Percentiles rank a stretch among this genome's conserved stretches.
These are phyloP conservation scores for Agriopis aurantiaria DNA, from an alignment of 2,888 invertebrate species.

Conservation along the genomic window DNA sequence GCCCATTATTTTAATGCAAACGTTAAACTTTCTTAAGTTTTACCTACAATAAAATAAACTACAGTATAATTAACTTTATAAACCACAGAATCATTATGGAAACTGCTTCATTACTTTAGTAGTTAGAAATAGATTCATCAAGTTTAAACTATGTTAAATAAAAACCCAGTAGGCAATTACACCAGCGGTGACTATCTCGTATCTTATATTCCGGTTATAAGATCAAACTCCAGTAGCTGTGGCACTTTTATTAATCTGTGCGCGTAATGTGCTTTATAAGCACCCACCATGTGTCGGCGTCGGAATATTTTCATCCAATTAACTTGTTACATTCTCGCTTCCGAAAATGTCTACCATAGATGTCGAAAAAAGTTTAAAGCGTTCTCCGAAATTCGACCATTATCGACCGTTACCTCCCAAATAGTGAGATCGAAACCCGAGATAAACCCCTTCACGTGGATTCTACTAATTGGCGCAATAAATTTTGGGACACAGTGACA, in stretches of 20 bases:
- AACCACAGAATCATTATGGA: slow-evolving; percentile 27
- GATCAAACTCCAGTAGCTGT: slow-evolving; percentile 64
- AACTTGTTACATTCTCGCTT: slow-evolving; percentile 85
- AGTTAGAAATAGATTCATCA: slow-evolving; percentile 43
- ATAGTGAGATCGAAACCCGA: slow-evolving; percentile 74
- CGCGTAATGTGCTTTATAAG: slow-evolving; percentile 67
- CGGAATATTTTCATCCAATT: slow-evolving; percentile 81
- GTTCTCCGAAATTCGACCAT: slow-evolving; percentile 82
- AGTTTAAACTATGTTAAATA: slow-evolving; percentile 41
- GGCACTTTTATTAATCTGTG: slow-evolving; percentile 75
- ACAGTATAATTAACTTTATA: slow-evolving; percentile 29
- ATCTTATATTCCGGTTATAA: slow-evolving; percentile 62
- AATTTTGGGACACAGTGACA: slow-evolving; percentile 77
- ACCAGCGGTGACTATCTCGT: slow-evolving; percentile 49
- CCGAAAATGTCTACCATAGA: slow-evolving; percentile 70
- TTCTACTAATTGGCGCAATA: slow-evolving; percentile 85
- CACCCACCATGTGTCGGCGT: slow-evolving; percentile 67
- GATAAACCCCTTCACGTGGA: slow-evolving; percentile 81
- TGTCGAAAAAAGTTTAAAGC: slow-evolving; percentile 53
- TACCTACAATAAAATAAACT: slow-evolving; percentile 24
- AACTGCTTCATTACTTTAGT: slow-evolving; percentile 35
- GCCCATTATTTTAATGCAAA: neutral
- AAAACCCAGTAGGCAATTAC: slow-evolving; percentile 52
- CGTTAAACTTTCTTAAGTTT: slow-evolving; percentile 10
- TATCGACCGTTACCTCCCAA: slow-evolving; percentile 84